Base-by-base conservation (phyloP, 2,888 invertebrate genomes). In the Ennomos erosarius region DNA sequence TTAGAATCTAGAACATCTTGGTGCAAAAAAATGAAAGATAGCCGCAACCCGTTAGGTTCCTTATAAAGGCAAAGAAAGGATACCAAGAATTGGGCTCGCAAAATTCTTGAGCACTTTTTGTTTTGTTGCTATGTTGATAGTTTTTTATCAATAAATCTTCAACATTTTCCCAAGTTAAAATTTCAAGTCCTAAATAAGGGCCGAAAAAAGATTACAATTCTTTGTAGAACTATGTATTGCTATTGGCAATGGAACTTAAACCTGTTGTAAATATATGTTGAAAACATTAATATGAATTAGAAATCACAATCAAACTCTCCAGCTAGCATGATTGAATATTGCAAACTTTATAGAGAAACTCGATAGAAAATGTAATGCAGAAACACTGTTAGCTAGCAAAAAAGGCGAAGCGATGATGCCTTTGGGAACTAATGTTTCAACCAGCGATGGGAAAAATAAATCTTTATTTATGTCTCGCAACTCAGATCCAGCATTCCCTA, bases 391-490 rank as follows among this genome's bases (percentile, higher is more conserved):
- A 26, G 26, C 26, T 26, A 26, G 6, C 50, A 55, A 55, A 58
- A 59, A 64, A 38, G 39, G 48, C 16, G 11, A 45, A 49, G 58
- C 49, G 55, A 65, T 59, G 62, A 65, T 51, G 65, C 62, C 58
- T 61, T 43, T 11, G 54, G 62, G 65, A 45, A 63, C 63, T 55
- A 69, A 67, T 59, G 59, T 50, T 57, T 55, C 62, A 59, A 57
- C 59, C 51, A 45, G 52, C 61, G 62, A 67, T 76, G 65, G 69
- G 70, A 75, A 73, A n/a, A 76, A 75, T 79, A 81, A 79, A 82
- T 83, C 79, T 78, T 75, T 81, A 81, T 82, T 80, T 81, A 79
- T 70, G 73, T 62, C 67, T 62, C 55, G 48, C 52, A 65, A 70
- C 67, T 62, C 57, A 51, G 50, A 65, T 70, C 72, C 77, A 71